phyloP scores from a whole-genome alignment of 2,113 vertebrate species.

The Lampris megalopsis region DNA sequence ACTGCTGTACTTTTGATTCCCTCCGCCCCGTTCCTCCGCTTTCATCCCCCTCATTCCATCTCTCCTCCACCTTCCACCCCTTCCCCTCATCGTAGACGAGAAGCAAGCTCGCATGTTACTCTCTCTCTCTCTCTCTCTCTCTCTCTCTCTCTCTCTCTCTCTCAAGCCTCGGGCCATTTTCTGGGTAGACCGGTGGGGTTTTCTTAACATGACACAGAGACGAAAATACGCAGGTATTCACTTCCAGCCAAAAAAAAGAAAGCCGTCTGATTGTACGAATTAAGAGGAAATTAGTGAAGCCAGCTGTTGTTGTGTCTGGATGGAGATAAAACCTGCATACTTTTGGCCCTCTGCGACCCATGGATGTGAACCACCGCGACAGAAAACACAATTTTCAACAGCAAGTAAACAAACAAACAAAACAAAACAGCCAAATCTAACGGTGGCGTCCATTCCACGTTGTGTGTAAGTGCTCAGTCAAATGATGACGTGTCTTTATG shows the following conservation, averaged over 20 bases:
- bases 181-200: too few species aligned
- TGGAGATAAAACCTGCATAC: too few species aligned
- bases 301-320: too few species aligned
- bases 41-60: background rate
- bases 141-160: too few species aligned
- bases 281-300: too few species aligned
- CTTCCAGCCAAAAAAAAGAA: too few species aligned
- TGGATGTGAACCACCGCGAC: background rate
- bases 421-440: slow-evolving; percentile 1
- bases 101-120: background rate
- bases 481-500: background rate
- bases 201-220: too few species aligned
- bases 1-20: slow-evolving; percentile 11
- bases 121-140: too few species aligned
- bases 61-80: slow-evolving; percentile 3
- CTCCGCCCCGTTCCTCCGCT: background rate
- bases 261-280: too few species aligned
- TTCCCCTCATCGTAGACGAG: background rate
- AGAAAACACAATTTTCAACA: slow-evolving; percentile 53
- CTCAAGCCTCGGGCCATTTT: too few species aligned
- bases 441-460: slow-evolving; percentile 4
- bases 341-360: too few species aligned
- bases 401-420: slow-evolving; percentile 43
- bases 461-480: background rate
- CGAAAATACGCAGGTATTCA: too few species aligned